phyloP scores from a whole-genome alignment of 2,113 vertebrate genomes.

The Bubo bubo region DNA sequence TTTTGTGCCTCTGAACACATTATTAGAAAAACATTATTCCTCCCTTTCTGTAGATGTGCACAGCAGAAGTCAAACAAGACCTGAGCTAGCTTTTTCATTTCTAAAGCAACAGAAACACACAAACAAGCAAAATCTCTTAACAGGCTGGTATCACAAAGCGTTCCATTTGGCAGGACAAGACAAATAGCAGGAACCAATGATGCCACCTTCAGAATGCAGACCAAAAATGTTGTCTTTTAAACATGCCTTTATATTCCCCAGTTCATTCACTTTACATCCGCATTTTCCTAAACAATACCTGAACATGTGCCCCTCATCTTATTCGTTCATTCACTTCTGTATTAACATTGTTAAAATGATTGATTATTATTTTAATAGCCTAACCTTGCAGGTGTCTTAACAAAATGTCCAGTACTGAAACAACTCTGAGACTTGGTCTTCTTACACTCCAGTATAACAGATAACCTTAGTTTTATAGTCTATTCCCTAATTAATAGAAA shows the following conservation, averaged over 20 bases:
- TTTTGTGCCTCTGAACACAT: neutral
- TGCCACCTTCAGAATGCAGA: neutral
- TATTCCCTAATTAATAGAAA: slow-evolving; percentile 1
- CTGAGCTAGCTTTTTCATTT: neutral
- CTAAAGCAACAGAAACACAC: neutral
- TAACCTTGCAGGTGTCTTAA: neutral
- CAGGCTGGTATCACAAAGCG: neutral
- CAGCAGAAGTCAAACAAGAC: neutral
- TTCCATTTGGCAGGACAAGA: neutral
- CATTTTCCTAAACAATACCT: neutral
- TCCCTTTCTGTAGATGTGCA: neutral
- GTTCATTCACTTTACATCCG: neutral
- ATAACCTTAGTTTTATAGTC: neutral
- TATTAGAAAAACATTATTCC: slow-evolving; percentile 46
- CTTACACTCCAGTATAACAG: neutral
- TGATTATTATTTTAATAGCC: neutral
- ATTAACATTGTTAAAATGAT: neutral
- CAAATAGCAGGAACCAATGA: neutral
- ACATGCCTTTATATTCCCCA: neutral
- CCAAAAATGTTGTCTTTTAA: neutral
- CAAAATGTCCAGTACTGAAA: neutral
- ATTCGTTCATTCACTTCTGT: neutral
- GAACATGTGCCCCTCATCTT: neutral
- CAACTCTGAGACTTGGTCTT: neutral
- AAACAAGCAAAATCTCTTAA: neutral